Percentiles rank a stretch among this genome's conserved stretches.
These are phyloP conservation scores for Dendropsophus ebraccatus DNA, from an alignment of 2,113 vertebrate species.

Conservation along the genomic window DNA sequence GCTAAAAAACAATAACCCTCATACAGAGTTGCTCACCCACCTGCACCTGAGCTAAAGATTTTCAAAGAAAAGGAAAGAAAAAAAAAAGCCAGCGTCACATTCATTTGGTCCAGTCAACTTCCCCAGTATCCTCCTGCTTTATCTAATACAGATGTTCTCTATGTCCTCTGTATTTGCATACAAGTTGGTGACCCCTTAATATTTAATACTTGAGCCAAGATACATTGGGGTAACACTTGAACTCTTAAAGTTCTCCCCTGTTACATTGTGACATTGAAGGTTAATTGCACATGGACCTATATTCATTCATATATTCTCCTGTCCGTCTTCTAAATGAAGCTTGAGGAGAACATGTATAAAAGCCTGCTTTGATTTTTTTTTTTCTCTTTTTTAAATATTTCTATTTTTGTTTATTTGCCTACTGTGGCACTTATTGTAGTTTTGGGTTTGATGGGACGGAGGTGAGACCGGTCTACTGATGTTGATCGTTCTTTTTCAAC, in stretches of 20 bases:
- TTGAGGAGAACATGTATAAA: background rate
- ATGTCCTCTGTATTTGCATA: background rate
- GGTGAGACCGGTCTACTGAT: slow-evolving; percentile 22
- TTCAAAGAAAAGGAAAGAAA: background rate
- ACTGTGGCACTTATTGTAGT: slow-evolving; percentile 33
- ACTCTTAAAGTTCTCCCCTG: background rate
- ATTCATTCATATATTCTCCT: background rate
- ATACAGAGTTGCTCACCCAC: background rate
- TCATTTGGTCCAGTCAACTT: slow-evolving; percentile 38
- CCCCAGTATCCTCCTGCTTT: slow-evolving; percentile 5
- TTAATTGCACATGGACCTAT: slow-evolving; percentile 8
- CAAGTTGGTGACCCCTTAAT: slow-evolving; percentile 5
- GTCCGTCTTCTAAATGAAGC: slow-evolving; percentile 12
- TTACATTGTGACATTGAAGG: background rate
- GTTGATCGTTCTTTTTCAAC: background rate
- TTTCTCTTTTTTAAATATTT: too few species aligned
- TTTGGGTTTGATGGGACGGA: slow-evolving; percentile 42
- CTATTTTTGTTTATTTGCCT: slow-evolving; percentile 15
- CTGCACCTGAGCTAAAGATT: slow-evolving; percentile 9
- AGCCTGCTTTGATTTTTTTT: slow-evolving; percentile 17
- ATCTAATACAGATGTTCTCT: background rate
- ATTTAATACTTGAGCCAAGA: background rate
- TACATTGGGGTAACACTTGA: background rate
- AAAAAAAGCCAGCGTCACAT: slow-evolving; percentile 15
- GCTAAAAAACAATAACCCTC: background rate